Base-by-base conservation (phyloP, 2,888 invertebrate species). In the Shargacucullia verbasci region DNA sequence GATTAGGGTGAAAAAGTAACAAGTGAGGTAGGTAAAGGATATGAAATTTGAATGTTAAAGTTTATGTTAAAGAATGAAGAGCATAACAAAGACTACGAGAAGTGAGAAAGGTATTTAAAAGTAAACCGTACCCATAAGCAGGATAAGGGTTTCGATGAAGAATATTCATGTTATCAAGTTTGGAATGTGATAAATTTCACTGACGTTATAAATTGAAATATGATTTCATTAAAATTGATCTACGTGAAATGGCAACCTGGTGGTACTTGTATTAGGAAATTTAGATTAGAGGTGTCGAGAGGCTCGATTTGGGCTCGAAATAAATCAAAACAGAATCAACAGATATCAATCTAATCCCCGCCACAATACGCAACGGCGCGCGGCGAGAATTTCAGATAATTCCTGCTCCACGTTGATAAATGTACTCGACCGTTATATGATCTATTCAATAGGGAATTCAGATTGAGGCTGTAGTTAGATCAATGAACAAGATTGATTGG, bases 251-350 rank as follows among this genome's bases (percentile, higher is more conserved):
- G 13, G 13, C 12, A 34, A 56, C 35, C 10, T 33, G 10, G 9
- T 27, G 43, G 34, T 31, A 37, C 15, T 48, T 27, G 41, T 9
- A 29, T 29, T 31, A 35, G 48, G 20, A 33, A 47, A 37, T 66
- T 59, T 15, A 6, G 29, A 72, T 63, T 45, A 53, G 61, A 67
- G 63, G 61, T 54, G 64, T 58, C 31, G 49, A 54, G 44, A 53
- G 27, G 34, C 52, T 33, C 31, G 35, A 29, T 49, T 59, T 49
- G 50, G 35, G 48, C 43, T 46, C 45, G 46, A 49, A 60, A 70
- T 77, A 74, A 74, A 74, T 76, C 72, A 74, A 62, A 74, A 64
- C 60, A 53, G 39, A 60, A 61, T 71, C 44, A 73, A 73, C 59
- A 58, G 55, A 68, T 55, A 71, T 75, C 63, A 69, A 67, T 62